Evolutionary conservation across 1,140 invertebrate species (phyloP).

Genomic region (Habropoda laboriosa): DNA sequence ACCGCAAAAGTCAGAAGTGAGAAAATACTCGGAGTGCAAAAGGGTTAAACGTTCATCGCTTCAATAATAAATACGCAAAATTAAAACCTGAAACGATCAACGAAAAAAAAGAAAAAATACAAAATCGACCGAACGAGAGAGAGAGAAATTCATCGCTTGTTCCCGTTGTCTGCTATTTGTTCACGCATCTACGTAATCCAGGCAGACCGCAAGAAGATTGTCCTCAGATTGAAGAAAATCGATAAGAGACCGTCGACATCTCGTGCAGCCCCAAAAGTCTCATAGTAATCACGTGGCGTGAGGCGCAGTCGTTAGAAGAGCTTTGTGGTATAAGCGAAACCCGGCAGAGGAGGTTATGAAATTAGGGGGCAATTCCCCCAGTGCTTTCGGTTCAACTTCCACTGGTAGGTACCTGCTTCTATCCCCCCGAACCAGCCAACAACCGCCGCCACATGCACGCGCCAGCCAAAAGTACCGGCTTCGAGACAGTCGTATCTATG

Average conservation of each 20-base stretch:
- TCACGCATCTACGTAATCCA: neutral
- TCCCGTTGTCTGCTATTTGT: constrained; percentile 2
- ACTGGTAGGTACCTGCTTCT: constrained; percentile 42
- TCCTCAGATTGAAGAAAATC: constrained; percentile 58
- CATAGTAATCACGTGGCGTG: constrained; percentile 72
- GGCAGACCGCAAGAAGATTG: neutral
- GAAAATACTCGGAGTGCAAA: no score
- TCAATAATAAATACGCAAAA: no score
- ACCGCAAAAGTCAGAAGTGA: no score
- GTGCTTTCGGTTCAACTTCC: constrained; percentile 64
- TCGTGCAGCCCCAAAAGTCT: constrained; percentile 62
- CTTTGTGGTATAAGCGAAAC: constrained; percentile 56
- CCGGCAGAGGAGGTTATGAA: constrained; percentile 65
- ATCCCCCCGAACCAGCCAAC: constrained; percentile 21
- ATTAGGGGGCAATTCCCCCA: constrained; percentile 73
- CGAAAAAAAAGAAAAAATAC: neutral
- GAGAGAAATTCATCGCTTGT: neutral
- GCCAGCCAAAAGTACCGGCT: constrained; percentile 20
- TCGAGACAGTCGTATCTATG: constrained; percentile 39
- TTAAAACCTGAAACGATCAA: no score
- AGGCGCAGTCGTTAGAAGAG: constrained; percentile 67
- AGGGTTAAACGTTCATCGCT: no score
- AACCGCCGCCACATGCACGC: constrained; percentile 6
- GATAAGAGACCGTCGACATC: constrained; percentile 62
- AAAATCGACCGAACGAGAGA: no score